Evolutionary conservation across 1,140 invertebrate genomes (phyloP).

Genomic region (Glossosoma conforme): DNA sequence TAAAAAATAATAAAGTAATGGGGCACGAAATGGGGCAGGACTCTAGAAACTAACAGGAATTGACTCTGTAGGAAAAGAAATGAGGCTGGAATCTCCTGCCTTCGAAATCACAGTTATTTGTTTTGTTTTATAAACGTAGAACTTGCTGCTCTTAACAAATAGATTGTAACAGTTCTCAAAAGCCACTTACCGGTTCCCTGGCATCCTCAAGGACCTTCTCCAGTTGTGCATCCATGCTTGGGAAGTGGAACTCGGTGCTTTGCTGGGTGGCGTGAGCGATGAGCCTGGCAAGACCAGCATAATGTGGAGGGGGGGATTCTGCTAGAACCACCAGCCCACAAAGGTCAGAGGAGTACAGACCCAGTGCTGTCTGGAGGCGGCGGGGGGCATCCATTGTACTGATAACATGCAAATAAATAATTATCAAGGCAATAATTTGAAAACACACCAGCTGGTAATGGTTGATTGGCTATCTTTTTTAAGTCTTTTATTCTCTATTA

Average conservation of each 20-base stretch:
- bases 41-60: too few relatives aligned
- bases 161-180: too few relatives aligned
- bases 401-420: neutral
- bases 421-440: neutral
- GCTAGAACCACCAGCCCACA: slow-evolving; percentile 73
- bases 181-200: slow-evolving; percentile 41
- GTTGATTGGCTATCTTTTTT: too few relatives aligned
- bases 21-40: too few relatives aligned
- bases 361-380: slow-evolving; percentile 87
- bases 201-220: slow-evolving; percentile 62
- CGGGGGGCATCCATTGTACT: slow-evolving; percentile 53
- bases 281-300: slow-evolving; percentile 32
- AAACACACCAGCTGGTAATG: too few relatives aligned
- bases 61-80: too few relatives aligned
- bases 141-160: too few relatives aligned
- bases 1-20: too few relatives aligned
- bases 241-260: slow-evolving; percentile 87
- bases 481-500: too few relatives aligned
- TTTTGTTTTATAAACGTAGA: too few relatives aligned
- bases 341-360: slow-evolving; percentile 87
- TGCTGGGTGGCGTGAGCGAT: slow-evolving; percentile 55
- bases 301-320: slow-evolving; percentile 30
- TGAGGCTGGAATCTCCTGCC: too few relatives aligned
- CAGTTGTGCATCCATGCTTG: slow-evolving; percentile 79
- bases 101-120: too few relatives aligned